Conservation (phyloP, 2,113 vertebrate species). For the Sphaerodactylus townsendi region DNA sequence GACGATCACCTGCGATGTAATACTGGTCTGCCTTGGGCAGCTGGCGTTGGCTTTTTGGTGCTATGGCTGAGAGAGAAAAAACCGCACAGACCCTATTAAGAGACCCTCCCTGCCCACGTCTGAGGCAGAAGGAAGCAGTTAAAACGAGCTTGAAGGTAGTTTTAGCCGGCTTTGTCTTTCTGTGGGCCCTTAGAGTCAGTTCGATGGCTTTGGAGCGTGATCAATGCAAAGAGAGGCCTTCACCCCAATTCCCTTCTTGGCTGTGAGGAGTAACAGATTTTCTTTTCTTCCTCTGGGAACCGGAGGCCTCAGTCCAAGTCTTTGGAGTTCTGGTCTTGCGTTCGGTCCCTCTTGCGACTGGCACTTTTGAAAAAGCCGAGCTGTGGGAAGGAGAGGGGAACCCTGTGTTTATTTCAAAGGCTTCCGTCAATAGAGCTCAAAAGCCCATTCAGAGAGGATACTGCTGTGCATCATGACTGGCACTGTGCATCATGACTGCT, state of each 20-base stretch:
- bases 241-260: background rate
- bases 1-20: background rate
- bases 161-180: background rate
- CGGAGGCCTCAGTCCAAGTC: constrained; percentile 71
- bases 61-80: accelerated
- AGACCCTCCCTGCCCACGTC: background rate
- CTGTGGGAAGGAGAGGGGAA: constrained; percentile 65
- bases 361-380: constrained; percentile 91
- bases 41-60: background rate
- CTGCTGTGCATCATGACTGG: no score
- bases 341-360: constrained; percentile 72
- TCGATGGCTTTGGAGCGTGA: background rate
- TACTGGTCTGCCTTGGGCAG: background rate
- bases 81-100: background rate
- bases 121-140: background rate
- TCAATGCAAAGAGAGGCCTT: constrained; percentile 10
- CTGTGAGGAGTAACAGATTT: background rate
- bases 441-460: no score
- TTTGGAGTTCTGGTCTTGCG: constrained; percentile 71
- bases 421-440: no score
- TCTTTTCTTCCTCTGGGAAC: no score
- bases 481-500: no score
- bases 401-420: accelerated
- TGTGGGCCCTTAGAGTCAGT: accelerated
- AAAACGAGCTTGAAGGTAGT: constrained; percentile 34